These are phyloP conservation scores for Lytechinus pictus DNA, from an alignment of 35 echinoderm and acorn worm genomes.

Conservation along the genomic window DNA sequence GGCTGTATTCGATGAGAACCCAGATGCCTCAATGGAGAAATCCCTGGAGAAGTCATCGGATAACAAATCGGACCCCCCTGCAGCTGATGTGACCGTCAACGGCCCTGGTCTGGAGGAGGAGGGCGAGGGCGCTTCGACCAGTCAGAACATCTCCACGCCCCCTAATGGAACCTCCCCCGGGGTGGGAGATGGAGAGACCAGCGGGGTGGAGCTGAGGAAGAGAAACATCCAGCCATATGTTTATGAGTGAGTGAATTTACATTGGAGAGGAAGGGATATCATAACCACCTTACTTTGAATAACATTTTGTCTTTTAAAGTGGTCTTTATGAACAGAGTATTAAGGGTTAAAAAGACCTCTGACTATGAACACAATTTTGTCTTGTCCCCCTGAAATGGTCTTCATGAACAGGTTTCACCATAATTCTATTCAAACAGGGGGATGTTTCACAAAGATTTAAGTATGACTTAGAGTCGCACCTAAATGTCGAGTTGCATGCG, in stretches of 20 bases:
- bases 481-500: too few species aligned
- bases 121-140: neutral
- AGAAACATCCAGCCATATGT: conserved; percentile 52
- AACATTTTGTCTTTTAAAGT: too few species aligned
- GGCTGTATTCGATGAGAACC: neutral
- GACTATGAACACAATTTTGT: too few species aligned
- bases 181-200: conserved; percentile 22
- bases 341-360: too few species aligned
- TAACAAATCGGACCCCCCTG: neutral
- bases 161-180: conserved; percentile 22
- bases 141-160: conserved; percentile 25
- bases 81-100: conserved; percentile 15
- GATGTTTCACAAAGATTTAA: too few species aligned
- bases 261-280: too few species aligned
- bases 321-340: too few species aligned
- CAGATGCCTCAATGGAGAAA: neutral
- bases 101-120: neutral
- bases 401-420: too few species aligned
- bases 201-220: conserved; percentile 70
- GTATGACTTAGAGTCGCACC: too few species aligned
- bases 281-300: too few species aligned
- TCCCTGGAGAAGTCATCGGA: conserved; percentile 8
- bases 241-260: conserved; percentile 1
- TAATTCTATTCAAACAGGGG: too few species aligned
- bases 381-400: too few species aligned